These are phyloP conservation scores for Petrolisthes cinctipes DNA, from an alignment of 2,888 invertebrate species.

Conservation along the genomic window DNA sequence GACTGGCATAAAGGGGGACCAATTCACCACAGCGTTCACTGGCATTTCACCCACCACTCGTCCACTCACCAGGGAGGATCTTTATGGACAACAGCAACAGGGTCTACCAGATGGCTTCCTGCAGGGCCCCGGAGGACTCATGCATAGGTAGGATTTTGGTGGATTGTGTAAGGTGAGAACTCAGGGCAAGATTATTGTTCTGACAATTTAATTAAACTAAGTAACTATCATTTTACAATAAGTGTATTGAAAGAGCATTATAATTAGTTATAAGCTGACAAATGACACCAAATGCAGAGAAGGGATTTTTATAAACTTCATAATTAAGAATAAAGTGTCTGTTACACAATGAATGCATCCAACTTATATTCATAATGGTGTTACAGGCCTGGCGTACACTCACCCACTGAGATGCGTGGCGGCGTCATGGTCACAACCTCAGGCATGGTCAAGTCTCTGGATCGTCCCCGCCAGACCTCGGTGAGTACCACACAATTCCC, in stretches of 20 bases:
- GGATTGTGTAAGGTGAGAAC: too few species aligned
- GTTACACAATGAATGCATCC: too few species aligned
- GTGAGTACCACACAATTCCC: conserved; percentile 26
- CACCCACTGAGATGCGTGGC: conserved; percentile 58
- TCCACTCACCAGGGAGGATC: conserved; percentile 57
- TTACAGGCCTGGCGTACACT: conserved; percentile 58
- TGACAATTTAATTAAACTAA: too few species aligned
- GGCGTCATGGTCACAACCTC: conserved; percentile 55
- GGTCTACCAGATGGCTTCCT: conserved; percentile 49
- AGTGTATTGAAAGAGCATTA: too few species aligned
- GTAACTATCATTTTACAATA: too few species aligned
- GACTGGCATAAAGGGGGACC: conserved; percentile 49
- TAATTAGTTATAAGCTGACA: too few species aligned
- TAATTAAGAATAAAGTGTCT: too few species aligned
- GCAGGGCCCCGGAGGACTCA: conserved; percentile 41
- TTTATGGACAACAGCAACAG: conserved; percentile 54
- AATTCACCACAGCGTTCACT: conserved; percentile 54
- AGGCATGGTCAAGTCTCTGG: conserved; percentile 54
- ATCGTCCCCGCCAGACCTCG: conserved; percentile 50
- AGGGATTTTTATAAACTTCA: too few species aligned
- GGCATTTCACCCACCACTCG: conserved; percentile 59
- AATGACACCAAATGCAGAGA: too few species aligned
- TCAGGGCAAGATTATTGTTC: too few species aligned
- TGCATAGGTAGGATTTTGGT: background rate
- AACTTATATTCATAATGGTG: background rate